Percentiles rank a stretch among this genome's conserved stretches.
Conservation (phyloP, 2,888 invertebrate genomes). For the Dynastes maya region DNA sequence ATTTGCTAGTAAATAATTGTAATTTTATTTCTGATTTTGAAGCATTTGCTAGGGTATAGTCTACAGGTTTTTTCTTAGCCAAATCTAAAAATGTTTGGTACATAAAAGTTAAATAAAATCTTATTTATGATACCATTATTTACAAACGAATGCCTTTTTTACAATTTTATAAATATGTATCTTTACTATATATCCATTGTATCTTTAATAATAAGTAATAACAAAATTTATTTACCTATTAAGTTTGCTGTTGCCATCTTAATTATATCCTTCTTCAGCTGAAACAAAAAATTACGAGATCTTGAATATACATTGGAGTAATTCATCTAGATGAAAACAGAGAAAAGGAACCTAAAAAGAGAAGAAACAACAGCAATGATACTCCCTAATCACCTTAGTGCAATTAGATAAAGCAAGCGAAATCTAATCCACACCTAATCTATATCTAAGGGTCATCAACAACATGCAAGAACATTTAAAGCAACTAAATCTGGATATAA, state of each 20-base stretch:
- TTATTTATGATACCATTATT: no score
- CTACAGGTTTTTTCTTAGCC: constrained; percentile 55
- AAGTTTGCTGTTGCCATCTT: constrained; percentile 22
- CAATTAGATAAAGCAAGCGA: neutral
- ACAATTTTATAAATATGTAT: no score
- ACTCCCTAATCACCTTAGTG: no score
- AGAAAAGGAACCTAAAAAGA: constrained; percentile 6
- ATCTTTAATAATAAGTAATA: neutral
- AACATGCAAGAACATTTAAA: no score
- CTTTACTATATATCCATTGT: no score
- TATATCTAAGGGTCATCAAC: no score
- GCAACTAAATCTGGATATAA: no score
- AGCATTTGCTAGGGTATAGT: constrained; percentile 59
- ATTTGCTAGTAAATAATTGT: constrained; percentile 57
- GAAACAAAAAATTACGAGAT: constrained; percentile 20
- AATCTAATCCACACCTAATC: no score
- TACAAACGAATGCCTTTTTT: no score
- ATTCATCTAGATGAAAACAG: constrained; percentile 7
- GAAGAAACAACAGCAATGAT: neutral
- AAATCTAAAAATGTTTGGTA: constrained; percentile 29
- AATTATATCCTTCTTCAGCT: constrained; percentile 1
- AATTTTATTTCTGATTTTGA: constrained; percentile 57
- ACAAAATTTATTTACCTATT: neutral
- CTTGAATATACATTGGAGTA: constrained; percentile 26
- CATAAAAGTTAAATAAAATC: no score